Percentiles rank a stretch among this genome's conserved stretches.
Evolutionary conservation across 2,797 vertebrate genomes (phyloP).

Genomic region (Macropus fuliginosus): DNA sequence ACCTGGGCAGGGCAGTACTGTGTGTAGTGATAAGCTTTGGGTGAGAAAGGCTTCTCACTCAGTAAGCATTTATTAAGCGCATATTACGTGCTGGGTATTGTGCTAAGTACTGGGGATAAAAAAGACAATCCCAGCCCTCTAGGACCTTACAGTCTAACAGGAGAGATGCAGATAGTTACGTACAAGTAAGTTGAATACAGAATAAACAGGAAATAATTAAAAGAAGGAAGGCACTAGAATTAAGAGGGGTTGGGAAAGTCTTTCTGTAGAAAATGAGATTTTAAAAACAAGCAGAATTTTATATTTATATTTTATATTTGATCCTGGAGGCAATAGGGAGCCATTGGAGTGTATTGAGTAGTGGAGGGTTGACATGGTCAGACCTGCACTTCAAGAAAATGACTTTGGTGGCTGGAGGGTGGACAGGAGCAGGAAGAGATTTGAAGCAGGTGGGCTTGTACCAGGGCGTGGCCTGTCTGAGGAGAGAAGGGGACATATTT

Average conservation of each 20-base stretch:
- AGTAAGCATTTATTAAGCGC: background rate
- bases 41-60: background rate
- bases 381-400: background rate
- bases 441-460: background rate
- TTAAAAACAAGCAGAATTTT: background rate
- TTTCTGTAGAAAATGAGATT: background rate
- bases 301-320: background rate
- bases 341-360: background rate
- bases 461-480: background rate
- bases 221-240: background rate
- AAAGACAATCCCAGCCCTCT: background rate
- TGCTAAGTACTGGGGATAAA: background rate
- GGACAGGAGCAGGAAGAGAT: background rate
- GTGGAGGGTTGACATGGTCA: background rate
- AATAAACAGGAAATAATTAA: background rate
- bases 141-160: background rate
- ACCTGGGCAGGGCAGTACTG: conserved; percentile 9
- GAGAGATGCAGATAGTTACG: background rate
- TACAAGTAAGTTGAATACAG: background rate
- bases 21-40: background rate
- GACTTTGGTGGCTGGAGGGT: background rate
- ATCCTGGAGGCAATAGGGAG: background rate
- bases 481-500: background rate
- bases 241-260: background rate
- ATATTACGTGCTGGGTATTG: background rate